Conservation (phyloP, 2,888 invertebrate species). For the Sminthurides aquaticus region DNA sequence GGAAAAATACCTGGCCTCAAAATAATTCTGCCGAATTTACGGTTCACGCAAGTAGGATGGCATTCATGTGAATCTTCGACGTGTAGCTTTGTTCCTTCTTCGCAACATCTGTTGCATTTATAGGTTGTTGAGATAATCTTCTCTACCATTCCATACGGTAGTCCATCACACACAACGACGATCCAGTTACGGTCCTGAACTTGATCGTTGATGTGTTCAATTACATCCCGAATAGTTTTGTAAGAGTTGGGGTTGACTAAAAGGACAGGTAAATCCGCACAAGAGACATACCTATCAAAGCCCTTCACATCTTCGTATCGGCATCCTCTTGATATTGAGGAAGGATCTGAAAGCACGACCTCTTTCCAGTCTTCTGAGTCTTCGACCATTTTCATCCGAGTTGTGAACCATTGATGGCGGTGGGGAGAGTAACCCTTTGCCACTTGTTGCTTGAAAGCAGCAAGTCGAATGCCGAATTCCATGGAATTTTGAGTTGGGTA, state of each 20-base stretch:
- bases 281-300: no score
- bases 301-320: no score
- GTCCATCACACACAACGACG: not conserved
- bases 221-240: not conserved
- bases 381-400: no score
- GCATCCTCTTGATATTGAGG: no score
- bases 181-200: not conserved
- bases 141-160: not conserved
- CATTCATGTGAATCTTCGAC: not conserved
- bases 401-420: no score
- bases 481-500: no score
- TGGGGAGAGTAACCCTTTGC: no score
- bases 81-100: no score
- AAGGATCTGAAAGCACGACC: no score
- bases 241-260: not conserved
- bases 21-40: not conserved
- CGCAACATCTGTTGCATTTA: not conserved
- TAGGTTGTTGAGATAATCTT: not conserved
- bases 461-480: no score
- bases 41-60: not conserved
- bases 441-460: no score
- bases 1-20: not conserved
- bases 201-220: not conserved
- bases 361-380: no score
- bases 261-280: not conserved